Evolutionary conservation across 1,140 invertebrate species (phyloP), one percentile per base, ranked within the genome.

Genomic region (Cydia pomonella): DNA sequence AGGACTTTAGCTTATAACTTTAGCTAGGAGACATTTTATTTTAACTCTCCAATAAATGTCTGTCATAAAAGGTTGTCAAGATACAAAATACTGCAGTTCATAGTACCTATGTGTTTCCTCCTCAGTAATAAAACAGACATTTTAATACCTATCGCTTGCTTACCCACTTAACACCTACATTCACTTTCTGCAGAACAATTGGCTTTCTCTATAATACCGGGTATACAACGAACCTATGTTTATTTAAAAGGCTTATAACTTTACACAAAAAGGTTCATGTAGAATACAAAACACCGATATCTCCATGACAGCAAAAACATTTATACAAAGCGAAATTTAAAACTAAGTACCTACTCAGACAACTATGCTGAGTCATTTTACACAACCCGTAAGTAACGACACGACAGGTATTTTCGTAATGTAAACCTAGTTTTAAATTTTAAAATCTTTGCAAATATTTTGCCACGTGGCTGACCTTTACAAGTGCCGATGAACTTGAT

Each of bases 1-100:
- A 27, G 25, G 25, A 27, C 1, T 27, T 27, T 3, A 27, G 3
- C 3, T 77, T 98, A 5, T 38, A 38, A 38, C 38, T 6, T 41
- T 2, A 41, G 12, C 12, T 10, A 38, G 29, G 29, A 33, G 7
- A 10, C 2, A 9, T 38, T 38, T 38, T 38, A 38, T 10, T 38
- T 10, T 9, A 38, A 38, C 33, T 1, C 33, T 38, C 3, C 13
- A 44, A 44, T 44, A 3, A 1, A 44, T 44, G 41, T 16, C 13
- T 44, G 41, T 44, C 41, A 44, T 13, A 38, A 44, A 3, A 12
- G 13, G 41, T 44, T 12, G 41, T 44, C 13, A 44, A 44, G 13
- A 4, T 44, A 16, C 41, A 44, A 44, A 0, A 44, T 44, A 50
- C n/a, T 50, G 47, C n/a, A 50, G 12, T 44, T 44, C 13, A 44